phyloP scores from a whole-genome alignment of 1,140 invertebrate species.

The Drosophila mayri region DNA sequence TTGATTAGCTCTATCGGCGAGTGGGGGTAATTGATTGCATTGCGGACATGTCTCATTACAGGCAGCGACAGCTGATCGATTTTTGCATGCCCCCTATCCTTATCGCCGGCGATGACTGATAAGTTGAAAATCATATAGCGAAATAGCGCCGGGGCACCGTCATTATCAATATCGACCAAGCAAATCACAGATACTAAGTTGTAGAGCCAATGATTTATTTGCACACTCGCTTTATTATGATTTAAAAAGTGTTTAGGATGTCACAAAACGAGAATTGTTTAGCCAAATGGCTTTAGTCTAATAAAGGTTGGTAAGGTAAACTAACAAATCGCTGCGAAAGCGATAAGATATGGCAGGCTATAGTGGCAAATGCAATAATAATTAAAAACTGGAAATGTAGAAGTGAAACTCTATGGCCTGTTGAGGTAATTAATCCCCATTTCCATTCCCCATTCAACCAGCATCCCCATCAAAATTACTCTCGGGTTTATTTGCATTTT shows the following conservation, averaged over 20 bases:
- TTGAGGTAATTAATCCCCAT: conserved; percentile 63
- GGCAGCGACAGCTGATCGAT: conserved; percentile 73
- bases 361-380: conserved; percentile 65
- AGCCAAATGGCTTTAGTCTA: conserved; percentile 27
- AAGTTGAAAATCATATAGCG: conserved; percentile 21
- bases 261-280: conserved; percentile 54
- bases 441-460: conserved; percentile 17
- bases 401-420: conserved; percentile 40
- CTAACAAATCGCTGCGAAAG: conserved; percentile 49
- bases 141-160: conserved; percentile 31
- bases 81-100: conserved; percentile 63
- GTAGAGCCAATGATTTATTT: conserved; percentile 36
- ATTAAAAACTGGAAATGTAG: conserved; percentile 71
- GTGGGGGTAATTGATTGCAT: conserved; percentile 70
- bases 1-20: conserved; percentile 69
- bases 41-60: conserved; percentile 65
- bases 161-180: conserved; percentile 45
- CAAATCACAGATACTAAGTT: conserved; percentile 35
- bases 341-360: conserved; percentile 23
- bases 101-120: conserved; percentile 29
- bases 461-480: conserved; percentile 35
- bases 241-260: conserved; percentile 48
- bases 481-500: conserved; percentile 62
- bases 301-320: conserved; percentile 29
- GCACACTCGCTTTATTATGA: conserved; percentile 16